phyloP scores from a whole-genome alignment of 2,888 invertebrate species.

The Cyclophora punctaria region DNA sequence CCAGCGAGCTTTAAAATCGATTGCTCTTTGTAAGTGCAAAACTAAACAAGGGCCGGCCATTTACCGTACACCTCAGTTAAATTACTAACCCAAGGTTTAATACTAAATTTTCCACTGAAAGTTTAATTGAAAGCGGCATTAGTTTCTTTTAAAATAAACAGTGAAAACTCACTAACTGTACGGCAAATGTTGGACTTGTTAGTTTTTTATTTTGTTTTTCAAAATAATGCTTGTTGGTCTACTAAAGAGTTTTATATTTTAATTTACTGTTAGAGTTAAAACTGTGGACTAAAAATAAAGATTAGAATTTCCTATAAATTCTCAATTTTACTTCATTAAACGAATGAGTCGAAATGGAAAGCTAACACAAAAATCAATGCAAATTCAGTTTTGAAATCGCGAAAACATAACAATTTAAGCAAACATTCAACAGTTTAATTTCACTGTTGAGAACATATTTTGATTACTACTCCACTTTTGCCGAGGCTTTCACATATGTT shows the following conservation, averaged over 20 bases:
- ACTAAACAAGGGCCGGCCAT: conserved; percentile 48
- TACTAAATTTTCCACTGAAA: conserved; percentile 31
- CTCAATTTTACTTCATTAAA: too few species aligned
- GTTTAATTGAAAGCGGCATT: conserved; percentile 28
- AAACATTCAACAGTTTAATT: conserved; percentile 12
- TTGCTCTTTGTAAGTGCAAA: conserved; percentile 71
- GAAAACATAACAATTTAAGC: too few species aligned
- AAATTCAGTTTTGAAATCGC: too few species aligned
- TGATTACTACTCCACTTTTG: conserved; percentile 18
- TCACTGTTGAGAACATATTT: conserved; percentile 15
- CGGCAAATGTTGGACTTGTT: conserved; percentile 8
- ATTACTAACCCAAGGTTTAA: conserved; percentile 42
- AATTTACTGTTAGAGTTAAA: too few species aligned
- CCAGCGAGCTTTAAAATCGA: conserved; percentile 74
- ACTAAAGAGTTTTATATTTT: too few species aligned
- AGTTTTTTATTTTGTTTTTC: neutral
- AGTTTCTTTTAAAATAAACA: conserved; percentile 24
- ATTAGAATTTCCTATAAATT: too few species aligned
- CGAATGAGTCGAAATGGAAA: too few species aligned
- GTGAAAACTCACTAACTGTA: conserved; percentile 20
- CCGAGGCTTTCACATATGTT: conserved; percentile 22
- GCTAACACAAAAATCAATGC: too few species aligned
- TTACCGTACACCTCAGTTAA: conserved; percentile 40
- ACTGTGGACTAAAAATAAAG: too few species aligned
- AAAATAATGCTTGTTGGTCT: neutral